A percentile compares a stretch with the other conserved stretches of the same genome.
phyloP scores from a whole-genome alignment of 2,113 vertebrate species.

The Chascanopsetta lugubris region DNA sequence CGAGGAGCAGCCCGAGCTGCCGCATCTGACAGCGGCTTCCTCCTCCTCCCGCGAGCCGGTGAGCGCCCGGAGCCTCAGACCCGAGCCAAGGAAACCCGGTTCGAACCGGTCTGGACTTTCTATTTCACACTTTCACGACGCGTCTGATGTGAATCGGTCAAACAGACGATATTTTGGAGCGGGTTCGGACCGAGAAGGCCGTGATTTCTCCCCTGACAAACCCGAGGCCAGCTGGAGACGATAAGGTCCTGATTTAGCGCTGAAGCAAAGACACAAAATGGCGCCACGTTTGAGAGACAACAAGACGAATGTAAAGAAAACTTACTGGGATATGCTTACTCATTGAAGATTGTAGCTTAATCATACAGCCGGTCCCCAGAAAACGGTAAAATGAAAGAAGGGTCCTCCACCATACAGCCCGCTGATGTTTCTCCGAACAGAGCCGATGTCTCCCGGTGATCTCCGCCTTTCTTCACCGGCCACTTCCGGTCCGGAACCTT shows the following conservation, averaged over 20 bases:
- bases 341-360: conserved; percentile 99
- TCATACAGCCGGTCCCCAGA: conserved; percentile 95
- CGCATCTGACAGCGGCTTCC: neutral
- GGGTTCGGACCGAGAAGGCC: neutral
- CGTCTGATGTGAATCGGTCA: neutral
- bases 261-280: conserved; percentile 27
- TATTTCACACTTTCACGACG: neutral
- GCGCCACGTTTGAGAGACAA: conserved; percentile 5
- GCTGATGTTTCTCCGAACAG: conserved; percentile 65
- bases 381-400: conserved; percentile 77
- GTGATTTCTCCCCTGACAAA: neutral
- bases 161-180: neutral
- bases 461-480: neutral
- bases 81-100: neutral
- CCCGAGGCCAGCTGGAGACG: neutral
- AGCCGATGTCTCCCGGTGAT: conserved; percentile 70
- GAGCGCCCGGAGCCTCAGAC: neutral
- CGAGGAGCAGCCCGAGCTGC: neutral
- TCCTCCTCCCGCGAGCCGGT: neutral
- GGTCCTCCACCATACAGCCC: conserved; percentile 82
- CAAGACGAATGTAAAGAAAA: conserved; percentile 63
- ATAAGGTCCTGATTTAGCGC: neutral
- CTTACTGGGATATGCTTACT: conserved; percentile 99
- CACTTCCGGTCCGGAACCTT: conserved; percentile 13
- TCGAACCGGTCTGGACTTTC: neutral